Evolutionary conservation across 2,888 invertebrate genomes (phyloP).

Genomic region (Drosophila antonietae): DNA sequence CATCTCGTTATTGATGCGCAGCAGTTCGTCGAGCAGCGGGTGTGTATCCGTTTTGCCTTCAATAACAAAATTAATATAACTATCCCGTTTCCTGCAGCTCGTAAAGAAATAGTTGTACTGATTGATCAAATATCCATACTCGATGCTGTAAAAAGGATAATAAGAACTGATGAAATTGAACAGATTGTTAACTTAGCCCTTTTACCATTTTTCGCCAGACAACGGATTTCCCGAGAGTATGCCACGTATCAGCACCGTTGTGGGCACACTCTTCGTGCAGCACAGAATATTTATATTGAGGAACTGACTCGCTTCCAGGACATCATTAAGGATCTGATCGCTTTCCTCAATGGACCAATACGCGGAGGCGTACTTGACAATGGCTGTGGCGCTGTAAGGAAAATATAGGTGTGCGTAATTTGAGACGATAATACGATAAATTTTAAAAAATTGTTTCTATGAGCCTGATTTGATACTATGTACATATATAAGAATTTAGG

Average conservation of each 20-base stretch:
- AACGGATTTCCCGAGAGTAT: slow-evolving; percentile 38
- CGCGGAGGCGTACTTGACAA: slow-evolving; percentile 30
- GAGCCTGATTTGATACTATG: too few species aligned
- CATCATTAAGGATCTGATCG: slow-evolving; percentile 33
- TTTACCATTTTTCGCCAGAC: slow-evolving; percentile 35
- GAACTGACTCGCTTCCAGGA: slow-evolving; percentile 34
- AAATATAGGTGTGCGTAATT: neutral
- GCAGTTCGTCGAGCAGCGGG: slow-evolving; percentile 41
- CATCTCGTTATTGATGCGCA: slow-evolving; percentile 53
- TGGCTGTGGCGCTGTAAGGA: slow-evolving; percentile 25
- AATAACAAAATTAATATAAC: slow-evolving; percentile 38
- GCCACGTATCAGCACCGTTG: slow-evolving; percentile 32
- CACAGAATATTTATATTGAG: slow-evolving; percentile 25
- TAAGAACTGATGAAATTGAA: neutral
- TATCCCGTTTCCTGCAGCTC: slow-evolving; percentile 36
- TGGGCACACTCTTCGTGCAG: slow-evolving; percentile 28
- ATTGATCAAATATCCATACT: slow-evolving; percentile 48
- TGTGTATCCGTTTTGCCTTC: slow-evolving; percentile 21
- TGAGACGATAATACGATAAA: too few species aligned
- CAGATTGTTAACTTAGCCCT: too few species aligned
- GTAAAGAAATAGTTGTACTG: slow-evolving; percentile 48
- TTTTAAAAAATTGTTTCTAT: too few species aligned
- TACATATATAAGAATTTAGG: too few species aligned
- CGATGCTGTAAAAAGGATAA: slow-evolving; percentile 24
- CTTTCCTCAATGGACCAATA: slow-evolving; percentile 31